These are phyloP conservation scores for Drosophila acutilabella DNA, from an alignment of 2,888 invertebrate genomes.

Conservation along the genomic window DNA sequence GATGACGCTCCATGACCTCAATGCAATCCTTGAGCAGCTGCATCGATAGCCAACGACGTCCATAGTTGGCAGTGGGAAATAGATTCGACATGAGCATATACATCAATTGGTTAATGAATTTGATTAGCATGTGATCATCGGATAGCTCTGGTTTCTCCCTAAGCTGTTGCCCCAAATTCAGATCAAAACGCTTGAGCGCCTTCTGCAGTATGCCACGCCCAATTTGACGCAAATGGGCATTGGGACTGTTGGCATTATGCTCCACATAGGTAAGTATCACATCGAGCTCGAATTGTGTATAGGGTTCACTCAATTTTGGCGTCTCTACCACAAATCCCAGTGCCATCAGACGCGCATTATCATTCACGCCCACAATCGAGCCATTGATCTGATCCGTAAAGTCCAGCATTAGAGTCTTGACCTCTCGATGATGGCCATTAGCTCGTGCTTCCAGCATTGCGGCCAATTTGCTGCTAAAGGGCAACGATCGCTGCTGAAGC, in stretches of 20 bases:
- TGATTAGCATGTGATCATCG: constrained; percentile 81
- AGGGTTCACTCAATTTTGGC: constrained; percentile 89
- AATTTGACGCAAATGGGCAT: constrained; percentile 83
- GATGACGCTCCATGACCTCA: constrained; percentile 57
- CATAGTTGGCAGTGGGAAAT: constrained; percentile 87
- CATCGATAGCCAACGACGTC: constrained; percentile 87
- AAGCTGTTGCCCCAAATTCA: constrained; percentile 83
- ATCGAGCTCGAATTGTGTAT: constrained; percentile 87
- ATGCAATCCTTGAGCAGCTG: constrained; percentile 86
- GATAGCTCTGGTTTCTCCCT: constrained; percentile 19
- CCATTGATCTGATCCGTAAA: constrained; percentile 83
- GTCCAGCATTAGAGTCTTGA: background rate
- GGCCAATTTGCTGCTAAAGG: constrained; percentile 82
- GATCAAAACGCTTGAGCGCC: constrained; percentile 86
- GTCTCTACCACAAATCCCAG: constrained; percentile 90
- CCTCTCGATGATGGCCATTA: constrained; percentile 79
- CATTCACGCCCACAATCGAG: constrained; percentile 86
- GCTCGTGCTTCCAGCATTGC: constrained; percentile 85
- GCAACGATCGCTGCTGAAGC: constrained; percentile 51
- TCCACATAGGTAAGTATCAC: constrained; percentile 88
- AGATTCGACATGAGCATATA: constrained; percentile 86
- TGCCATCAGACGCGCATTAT: constrained; percentile 89
- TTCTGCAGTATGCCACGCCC: constrained; percentile 90
- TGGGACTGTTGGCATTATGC: constrained; percentile 90
- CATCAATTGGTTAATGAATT: constrained; percentile 86